phyloP scores from a whole-genome alignment of 2,888 invertebrate genomes.

The Rhamnusium bicolor region DNA sequence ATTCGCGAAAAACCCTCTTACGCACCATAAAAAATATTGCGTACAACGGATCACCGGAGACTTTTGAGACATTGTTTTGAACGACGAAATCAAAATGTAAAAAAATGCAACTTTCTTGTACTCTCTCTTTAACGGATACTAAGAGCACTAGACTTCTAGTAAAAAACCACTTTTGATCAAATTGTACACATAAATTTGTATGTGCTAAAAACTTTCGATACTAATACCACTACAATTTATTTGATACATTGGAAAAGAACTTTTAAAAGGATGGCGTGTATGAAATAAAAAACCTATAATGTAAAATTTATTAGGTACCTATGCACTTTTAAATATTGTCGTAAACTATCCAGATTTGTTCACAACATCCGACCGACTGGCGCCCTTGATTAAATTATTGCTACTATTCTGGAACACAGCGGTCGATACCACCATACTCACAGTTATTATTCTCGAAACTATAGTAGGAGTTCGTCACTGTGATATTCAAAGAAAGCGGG shows the following conservation, averaged over 20 bases:
- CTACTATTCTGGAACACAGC: conserved; percentile 28
- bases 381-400: conserved; percentile 33
- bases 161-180: no score
- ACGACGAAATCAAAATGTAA: no score
- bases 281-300: conserved; percentile 7
- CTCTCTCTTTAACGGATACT: no score
- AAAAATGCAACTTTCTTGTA: no score
- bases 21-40: no score
- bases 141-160: no score
- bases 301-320: conserved; percentile 23
- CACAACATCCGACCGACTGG: conserved; percentile 28
- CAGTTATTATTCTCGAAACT: conserved; percentile 29
- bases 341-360: conserved; percentile 28
- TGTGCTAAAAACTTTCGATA: not conserved
- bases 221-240: not conserved
- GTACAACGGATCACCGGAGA: no score
- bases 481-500: conserved; percentile 14
- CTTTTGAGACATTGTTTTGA: no score
- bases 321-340: conserved; percentile 29
- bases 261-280: not conserved
- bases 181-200: not conserved
- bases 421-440: conserved; percentile 24
- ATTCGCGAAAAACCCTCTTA: no score
- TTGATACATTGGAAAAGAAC: not conserved
- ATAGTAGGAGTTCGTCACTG: conserved; percentile 9